Evolutionary conservation across 2,113 vertebrate species (phyloP).

Genomic region (Setophaga coronata): DNA sequence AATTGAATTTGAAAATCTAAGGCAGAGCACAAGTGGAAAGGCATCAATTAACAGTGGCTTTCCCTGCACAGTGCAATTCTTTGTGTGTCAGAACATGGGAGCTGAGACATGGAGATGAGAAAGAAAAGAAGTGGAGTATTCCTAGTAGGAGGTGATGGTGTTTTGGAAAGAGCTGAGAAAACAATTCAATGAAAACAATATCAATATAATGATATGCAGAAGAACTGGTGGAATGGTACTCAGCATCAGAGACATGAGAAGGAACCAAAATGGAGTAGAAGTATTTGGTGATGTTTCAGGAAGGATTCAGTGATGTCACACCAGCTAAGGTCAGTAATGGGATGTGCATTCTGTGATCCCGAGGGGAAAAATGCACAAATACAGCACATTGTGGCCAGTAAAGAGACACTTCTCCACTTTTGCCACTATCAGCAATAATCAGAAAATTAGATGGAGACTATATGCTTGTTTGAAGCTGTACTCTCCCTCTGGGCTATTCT

Average conservation of each 20-base stretch:
- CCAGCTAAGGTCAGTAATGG: background rate
- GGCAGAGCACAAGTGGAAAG: background rate
- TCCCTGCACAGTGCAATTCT: accelerated
- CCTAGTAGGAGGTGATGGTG: background rate
- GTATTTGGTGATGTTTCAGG: background rate
- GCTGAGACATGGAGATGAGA: background rate
- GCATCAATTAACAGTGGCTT: background rate
- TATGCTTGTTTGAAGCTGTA: background rate
- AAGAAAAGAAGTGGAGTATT: background rate
- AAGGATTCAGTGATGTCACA: background rate
- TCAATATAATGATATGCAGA: background rate
- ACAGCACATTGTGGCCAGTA: accelerated
- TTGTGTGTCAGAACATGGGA: background rate
- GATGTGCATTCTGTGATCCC: background rate
- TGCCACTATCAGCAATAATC: conserved; percentile 1
- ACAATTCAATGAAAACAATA: background rate
- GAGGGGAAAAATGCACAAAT: background rate
- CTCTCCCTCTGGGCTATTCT: background rate
- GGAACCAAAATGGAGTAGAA: background rate
- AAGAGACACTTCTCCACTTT: background rate
- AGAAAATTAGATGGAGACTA: background rate
- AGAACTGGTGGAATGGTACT: background rate
- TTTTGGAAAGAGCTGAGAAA: background rate
- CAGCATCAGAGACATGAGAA: background rate
- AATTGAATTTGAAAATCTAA: background rate